Evolutionary conservation across 2,113 vertebrate species (phyloP).

Genomic region (Cynoglossus semilaevis): DNA sequence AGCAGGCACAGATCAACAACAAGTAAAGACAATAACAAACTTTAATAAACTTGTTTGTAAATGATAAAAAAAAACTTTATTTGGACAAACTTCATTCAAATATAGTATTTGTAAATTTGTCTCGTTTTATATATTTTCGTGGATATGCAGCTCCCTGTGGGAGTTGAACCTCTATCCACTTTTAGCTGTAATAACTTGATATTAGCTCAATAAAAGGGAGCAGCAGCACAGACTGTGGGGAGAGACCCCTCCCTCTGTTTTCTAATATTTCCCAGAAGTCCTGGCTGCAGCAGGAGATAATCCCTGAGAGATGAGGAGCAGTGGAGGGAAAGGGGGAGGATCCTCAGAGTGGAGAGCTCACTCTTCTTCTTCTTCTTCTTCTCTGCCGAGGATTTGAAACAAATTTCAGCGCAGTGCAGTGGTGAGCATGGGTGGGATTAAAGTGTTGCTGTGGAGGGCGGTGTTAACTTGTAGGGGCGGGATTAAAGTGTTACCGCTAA

Average conservation of each 20-base stretch:
- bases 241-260: constrained; percentile 28
- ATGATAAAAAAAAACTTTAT: too few species aligned
- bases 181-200: constrained; percentile 43
- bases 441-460: too few species aligned
- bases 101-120: too few species aligned
- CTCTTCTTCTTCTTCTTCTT: constrained; percentile 22
- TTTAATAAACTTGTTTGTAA: too few species aligned
- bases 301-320: constrained; percentile 67
- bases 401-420: constrained; percentile 39
- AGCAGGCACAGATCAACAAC: not conserved
- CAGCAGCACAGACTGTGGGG: constrained; percentile 5
- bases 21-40: not conserved
- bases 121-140: too few species aligned
- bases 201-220: constrained; percentile 50
- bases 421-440: not conserved
- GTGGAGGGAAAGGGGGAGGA: constrained; percentile 35
- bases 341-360: constrained; percentile 58
- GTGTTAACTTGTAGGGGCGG: constrained; percentile 16
- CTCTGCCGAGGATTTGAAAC: constrained; percentile 64
- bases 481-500: constrained; percentile 63
- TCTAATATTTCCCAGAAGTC: constrained; percentile 70
- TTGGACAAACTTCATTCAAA: too few species aligned
- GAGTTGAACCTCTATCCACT: too few species aligned
- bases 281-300: constrained; percentile 49
- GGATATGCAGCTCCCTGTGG: too few species aligned